These are phyloP conservation scores for Zoanthus sansibaricus DNA, from an alignment of 92 coral and sea anemone species.

Conservation along the genomic window DNA sequence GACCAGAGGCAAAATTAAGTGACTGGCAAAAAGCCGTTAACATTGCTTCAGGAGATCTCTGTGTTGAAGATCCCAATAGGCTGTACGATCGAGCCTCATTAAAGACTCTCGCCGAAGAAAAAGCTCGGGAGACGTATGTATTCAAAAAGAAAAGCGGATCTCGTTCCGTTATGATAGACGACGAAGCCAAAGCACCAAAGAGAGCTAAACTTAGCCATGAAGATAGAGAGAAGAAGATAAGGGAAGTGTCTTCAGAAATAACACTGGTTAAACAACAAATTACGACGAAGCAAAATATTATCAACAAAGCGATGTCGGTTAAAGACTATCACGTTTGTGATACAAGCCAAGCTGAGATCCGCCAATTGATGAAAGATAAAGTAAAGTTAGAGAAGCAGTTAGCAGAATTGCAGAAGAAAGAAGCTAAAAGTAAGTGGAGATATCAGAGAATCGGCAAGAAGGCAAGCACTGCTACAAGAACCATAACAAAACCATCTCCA, in stretches of 20 bases:
- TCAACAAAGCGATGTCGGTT: conserved; percentile 36
- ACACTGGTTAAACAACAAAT: conserved; percentile 60
- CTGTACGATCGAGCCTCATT: conserved; percentile 56
- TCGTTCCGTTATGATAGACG: conserved; percentile 35
- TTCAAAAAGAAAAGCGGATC: conserved; percentile 62
- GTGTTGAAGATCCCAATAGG: conserved; percentile 53
- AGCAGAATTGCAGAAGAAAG: conserved; percentile 53
- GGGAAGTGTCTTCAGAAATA: conserved; percentile 53
- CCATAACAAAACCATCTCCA: not conserved
- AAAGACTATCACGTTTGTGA: conserved; percentile 49
- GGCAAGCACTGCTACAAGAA: conserved; percentile 9
- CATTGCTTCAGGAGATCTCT: conserved; percentile 40
- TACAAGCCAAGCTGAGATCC: conserved; percentile 56
- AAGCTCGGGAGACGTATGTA: conserved; percentile 58
- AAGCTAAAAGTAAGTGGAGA: conserved; percentile 59
- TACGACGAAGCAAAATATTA: conserved; percentile 50
- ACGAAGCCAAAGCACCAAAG: conserved; percentile 39
- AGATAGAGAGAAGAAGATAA: conserved; percentile 60
- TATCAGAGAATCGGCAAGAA: conserved; percentile 16
- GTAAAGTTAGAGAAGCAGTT: conserved; percentile 39
- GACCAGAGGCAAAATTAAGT: conserved; percentile 43
- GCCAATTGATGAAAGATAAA: conserved; percentile 45
- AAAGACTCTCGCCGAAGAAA: conserved; percentile 58
- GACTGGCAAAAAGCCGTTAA: conserved; percentile 71
- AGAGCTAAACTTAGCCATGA: conserved; percentile 54